phyloP scores from a whole-genome alignment of 2,797 vertebrate species.

The Enteromius anoplus region DNA sequence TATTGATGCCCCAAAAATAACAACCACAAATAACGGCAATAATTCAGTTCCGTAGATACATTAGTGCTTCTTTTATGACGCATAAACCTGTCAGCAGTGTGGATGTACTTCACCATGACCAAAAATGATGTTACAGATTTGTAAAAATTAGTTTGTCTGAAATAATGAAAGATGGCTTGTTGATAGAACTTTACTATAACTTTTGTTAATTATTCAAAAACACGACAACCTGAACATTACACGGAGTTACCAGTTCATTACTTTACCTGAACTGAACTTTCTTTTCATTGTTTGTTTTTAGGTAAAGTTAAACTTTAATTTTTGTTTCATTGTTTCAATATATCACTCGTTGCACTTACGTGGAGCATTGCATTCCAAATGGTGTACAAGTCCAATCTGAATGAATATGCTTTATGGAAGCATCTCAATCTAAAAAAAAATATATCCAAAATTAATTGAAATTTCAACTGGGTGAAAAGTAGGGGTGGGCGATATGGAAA shows the following conservation, averaged over 20 bases:
- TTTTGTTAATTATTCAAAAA: neutral
- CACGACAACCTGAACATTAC: neutral
- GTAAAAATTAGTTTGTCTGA: neutral
- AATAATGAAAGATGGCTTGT: neutral
- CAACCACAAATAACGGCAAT: neutral
- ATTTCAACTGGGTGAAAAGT: too few species aligned
- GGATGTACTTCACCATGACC: neutral
- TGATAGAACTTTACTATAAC: neutral
- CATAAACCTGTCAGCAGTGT: neutral
- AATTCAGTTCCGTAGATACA: neutral
- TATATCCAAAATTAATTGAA: too few species aligned
- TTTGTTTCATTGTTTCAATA: neutral
- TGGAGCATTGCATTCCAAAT: too few species aligned
- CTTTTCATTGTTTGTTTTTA: neutral
- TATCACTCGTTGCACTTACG: neutral
- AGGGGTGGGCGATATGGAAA: too few species aligned
- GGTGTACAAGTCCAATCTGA: too few species aligned
- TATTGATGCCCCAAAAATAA: neutral
- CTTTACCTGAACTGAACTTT: neutral
- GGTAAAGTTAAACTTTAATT: neutral
- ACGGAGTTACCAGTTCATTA: neutral
- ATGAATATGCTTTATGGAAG: too few species aligned
- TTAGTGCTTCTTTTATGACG: neutral
- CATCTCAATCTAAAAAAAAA: too few species aligned
- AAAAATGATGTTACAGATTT: neutral